These are phyloP conservation scores for Sebastes schlegelii DNA, from an alignment of 2,113 vertebrate species.

Conservation along the genomic window DNA sequence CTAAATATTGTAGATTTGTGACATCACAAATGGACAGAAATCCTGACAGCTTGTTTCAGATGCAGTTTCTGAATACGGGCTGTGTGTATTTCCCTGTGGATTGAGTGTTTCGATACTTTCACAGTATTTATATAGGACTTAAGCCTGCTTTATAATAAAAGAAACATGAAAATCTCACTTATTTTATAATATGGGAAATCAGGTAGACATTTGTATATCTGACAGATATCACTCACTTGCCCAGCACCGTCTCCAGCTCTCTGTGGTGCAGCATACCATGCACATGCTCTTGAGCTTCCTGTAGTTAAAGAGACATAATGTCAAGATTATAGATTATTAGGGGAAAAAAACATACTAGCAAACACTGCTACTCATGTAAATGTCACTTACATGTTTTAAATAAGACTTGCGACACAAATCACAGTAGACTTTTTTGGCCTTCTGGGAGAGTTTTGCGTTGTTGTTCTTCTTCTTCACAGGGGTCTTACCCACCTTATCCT, in stretches of 20 bases:
- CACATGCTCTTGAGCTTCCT: slow-evolving; percentile 68
- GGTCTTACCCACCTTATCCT: neutral
- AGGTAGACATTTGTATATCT: neutral
- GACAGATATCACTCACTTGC: slow-evolving; percentile 57
- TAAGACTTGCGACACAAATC: slow-evolving; percentile 30
- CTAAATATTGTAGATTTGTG: too few species aligned
- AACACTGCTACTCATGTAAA: neutral
- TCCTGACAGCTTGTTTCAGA: too few species aligned
- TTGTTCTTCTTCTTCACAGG: neutral
- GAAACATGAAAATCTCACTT: too few species aligned
- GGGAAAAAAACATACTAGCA: neutral
- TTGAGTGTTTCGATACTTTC: too few species aligned
- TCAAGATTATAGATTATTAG: neutral
- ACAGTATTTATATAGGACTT: too few species aligned
- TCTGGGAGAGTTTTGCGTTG: rapidly evolving
- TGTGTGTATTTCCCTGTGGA: too few species aligned
- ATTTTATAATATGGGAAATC: too few species aligned
- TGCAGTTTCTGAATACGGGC: too few species aligned
- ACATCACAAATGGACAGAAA: too few species aligned
- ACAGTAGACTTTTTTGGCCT: neutral
- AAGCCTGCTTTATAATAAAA: too few species aligned
- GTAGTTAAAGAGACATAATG: neutral
- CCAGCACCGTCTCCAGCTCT: slow-evolving; percentile 63
- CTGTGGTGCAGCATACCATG: slow-evolving; percentile 76
- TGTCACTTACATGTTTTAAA: slow-evolving; percentile 49